A percentile compares a stretch with the other conserved stretches of the same genome.
Evolutionary conservation across 2,888 invertebrate species (phyloP).

Genomic region (Tridacna gigas): DNA sequence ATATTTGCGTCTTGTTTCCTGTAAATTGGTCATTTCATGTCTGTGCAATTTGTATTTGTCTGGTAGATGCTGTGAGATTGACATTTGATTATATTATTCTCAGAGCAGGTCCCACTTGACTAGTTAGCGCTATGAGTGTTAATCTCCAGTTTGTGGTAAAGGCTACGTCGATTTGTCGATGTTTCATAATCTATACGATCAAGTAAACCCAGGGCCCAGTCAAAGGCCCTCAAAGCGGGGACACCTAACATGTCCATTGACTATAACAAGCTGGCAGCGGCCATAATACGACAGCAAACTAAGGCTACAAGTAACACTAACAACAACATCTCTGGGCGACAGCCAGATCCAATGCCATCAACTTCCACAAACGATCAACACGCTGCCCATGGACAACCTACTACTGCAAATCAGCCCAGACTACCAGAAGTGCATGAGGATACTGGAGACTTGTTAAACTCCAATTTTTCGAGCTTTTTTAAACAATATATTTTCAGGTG

Average conservation of each 20-base stretch:
- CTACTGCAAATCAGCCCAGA: not conserved
- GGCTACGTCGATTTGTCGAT: too few species aligned
- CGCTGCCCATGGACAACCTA: not conserved
- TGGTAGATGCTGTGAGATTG: too few species aligned
- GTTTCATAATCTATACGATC: too few species aligned
- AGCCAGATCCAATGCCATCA: not conserved
- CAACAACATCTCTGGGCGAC: not conserved
- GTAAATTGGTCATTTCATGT: too few species aligned
- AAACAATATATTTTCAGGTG: not conserved
- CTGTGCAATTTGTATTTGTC: too few species aligned
- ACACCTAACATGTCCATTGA: not conserved
- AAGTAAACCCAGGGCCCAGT: not conserved
- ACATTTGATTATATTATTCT: too few species aligned
- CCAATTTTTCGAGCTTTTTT: not conserved
- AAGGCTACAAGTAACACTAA: not conserved
- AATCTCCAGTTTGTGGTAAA: too few species aligned
- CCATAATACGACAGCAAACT: not conserved
- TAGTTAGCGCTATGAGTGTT: too few species aligned
- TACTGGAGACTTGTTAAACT: not conserved
- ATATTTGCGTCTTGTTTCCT: too few species aligned
- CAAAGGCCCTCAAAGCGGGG: not conserved
- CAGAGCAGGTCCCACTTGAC: too few species aligned
- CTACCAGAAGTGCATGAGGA: not conserved
- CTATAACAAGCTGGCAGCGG: conserved; percentile 1
- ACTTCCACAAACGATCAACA: not conserved